Conservation (phyloP, 2,888 invertebrate species). For the Zygaena filipendulae region DNA sequence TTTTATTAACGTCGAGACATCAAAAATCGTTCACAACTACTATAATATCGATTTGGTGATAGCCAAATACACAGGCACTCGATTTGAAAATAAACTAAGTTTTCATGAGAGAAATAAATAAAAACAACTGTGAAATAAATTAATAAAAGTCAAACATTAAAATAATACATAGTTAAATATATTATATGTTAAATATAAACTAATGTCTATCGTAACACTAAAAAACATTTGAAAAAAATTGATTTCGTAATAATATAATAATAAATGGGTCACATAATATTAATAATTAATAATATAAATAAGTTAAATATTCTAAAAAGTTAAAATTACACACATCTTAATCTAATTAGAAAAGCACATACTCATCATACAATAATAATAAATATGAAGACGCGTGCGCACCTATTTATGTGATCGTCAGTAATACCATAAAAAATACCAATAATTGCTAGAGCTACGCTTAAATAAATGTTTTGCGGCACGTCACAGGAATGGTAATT, state of each 20-base stretch:
- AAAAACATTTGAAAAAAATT: constrained; percentile 67
- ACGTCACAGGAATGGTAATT: constrained; percentile 50
- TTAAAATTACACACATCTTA: constrained; percentile 68
- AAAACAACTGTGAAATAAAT: constrained; percentile 59
- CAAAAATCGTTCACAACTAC: constrained; percentile 19
- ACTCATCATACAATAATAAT: too few relatives aligned
- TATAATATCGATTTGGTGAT: too few relatives aligned
- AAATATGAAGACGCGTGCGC: too few relatives aligned
- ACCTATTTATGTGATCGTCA: too few relatives aligned
- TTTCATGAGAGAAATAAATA: constrained; percentile 41
- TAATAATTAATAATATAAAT: constrained; percentile 54
- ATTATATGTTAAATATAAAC: constrained; percentile 68
- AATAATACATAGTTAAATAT: too few relatives aligned
- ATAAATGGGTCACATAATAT: constrained; percentile 64
- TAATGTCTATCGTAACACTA: constrained; percentile 62
- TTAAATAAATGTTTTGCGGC: constrained; percentile 45
- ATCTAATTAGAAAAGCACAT: constrained; percentile 65
- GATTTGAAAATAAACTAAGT: constrained; percentile 55
- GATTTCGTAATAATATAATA: too few relatives aligned
- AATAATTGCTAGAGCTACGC: constrained; percentile 27
- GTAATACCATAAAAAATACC: too few relatives aligned
- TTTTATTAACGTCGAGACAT: constrained; percentile 20
- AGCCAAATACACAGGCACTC: constrained; percentile 54
- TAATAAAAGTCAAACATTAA: constrained; percentile 52
- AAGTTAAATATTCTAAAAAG: constrained; percentile 68